Percentiles rank a stretch among this genome's conserved stretches.
These are phyloP conservation scores for Pseudococcus longispinus DNA, from an alignment of 2,888 invertebrate species.

Conservation along the genomic window DNA sequence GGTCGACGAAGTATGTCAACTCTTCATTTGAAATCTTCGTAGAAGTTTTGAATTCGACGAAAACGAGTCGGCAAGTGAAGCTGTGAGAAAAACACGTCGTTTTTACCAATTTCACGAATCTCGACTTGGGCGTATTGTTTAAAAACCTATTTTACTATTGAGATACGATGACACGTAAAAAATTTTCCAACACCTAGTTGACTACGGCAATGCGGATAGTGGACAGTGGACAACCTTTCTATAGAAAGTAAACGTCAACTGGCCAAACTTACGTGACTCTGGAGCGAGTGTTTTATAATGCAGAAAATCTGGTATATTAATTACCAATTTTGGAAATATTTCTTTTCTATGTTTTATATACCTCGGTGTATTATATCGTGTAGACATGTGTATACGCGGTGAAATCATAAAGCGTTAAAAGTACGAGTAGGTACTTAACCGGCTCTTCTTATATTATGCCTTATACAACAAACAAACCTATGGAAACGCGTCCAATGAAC, in stretches of 20 bases:
- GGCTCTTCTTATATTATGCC: not conserved
- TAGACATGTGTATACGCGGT: not conserved
- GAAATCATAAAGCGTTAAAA: not conserved
- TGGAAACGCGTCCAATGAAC: too few relatives aligned
- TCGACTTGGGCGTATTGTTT: not conserved
- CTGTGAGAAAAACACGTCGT: not conserved
- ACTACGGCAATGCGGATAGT: not conserved
- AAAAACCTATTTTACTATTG: not conserved
- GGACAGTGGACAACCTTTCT: not conserved
- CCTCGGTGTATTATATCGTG: not conserved
- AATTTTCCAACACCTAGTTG: not conserved
- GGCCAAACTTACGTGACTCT: not conserved
- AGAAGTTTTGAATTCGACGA: not conserved
- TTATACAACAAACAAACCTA: not conserved
- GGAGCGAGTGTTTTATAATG: not conserved
- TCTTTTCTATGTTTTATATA: not conserved
- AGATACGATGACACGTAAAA: not conserved
- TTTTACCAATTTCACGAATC: not conserved
- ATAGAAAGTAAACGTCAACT: conserved; percentile 14
- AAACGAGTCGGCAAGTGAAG: not conserved
- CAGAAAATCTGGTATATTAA: not conserved
- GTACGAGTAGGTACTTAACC: not conserved
- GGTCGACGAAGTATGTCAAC: not conserved
- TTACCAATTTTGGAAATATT: conserved; percentile 1
- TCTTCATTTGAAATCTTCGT: not conserved